Evolutionary conservation across 2,113 vertebrate genomes (phyloP).

Genomic region (Hippocampus zosterae): DNA sequence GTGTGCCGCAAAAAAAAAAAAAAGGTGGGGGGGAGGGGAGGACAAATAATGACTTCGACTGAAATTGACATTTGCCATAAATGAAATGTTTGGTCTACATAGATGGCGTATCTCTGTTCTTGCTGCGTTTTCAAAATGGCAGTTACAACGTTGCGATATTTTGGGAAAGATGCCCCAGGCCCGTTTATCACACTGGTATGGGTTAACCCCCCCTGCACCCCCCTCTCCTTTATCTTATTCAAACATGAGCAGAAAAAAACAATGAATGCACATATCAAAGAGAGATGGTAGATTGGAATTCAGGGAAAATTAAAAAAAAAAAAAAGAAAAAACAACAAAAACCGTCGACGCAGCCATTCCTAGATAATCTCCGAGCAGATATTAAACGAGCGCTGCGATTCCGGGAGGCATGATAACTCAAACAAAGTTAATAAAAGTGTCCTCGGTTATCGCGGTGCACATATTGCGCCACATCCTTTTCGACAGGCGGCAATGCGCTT

Average conservation of each 20-base stretch:
- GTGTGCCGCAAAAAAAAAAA: conserved; percentile 31
- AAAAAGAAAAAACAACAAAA: conserved; percentile 2
- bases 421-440: conserved; percentile 33
- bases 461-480: conserved; percentile 16
- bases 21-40: conserved; percentile 13
- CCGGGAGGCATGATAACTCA: conserved; percentile 20
- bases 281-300: conserved; percentile 24
- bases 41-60: conserved; percentile 50
- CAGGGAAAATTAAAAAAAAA: not conserved
- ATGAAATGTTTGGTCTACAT: conserved; percentile 34
- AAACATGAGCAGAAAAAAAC: conserved; percentile 28
- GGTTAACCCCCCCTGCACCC: not conserved
- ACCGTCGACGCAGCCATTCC: conserved; percentile 35
- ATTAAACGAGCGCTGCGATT: conserved; percentile 34
- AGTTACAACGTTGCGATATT: conserved; percentile 46
- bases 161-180: conserved; percentile 29
- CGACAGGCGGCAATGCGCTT: not conserved
- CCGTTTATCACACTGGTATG: conserved; percentile 37
- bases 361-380: conserved; percentile 31
- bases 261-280: conserved; percentile 45
- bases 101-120: conserved; percentile 31
- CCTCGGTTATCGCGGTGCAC: conserved; percentile 11
- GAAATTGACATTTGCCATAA: conserved; percentile 36
- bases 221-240: conserved; percentile 31
- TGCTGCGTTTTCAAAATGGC: conserved; percentile 57